Evolutionary conservation across 2,113 vertebrate species (phyloP), one percentile per base, ranked within the genome.

Genomic region (Panurus biarmicus): DNA sequence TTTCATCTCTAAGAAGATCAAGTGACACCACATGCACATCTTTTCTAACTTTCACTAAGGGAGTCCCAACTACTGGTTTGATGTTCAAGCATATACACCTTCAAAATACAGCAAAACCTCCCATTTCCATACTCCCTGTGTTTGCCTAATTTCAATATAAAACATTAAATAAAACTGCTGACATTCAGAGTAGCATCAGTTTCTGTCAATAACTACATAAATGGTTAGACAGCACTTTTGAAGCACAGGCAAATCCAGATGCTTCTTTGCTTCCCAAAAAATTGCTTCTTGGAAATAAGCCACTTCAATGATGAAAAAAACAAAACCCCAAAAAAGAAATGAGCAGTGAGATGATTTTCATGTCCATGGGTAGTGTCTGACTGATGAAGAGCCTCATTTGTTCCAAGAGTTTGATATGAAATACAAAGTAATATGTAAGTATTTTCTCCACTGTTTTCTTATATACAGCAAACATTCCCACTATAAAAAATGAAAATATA

Each of bases 321-420:
- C 19, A 40, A 35, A n/a, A 26, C 2, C 8, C 5, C 3, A 4
- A 35, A 35, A 72, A 61, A 64, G 31, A 54, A 73, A 71, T 18
- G 45, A 94, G 69, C 18, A 36, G 47, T 54, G 95, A 95, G 56
- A 85, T 75, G 69, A 93, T 87, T 93, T 45, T 80, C 84, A 94
- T 40, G 56, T 81, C 92, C 75, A 92, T 36, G 12, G 45, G 83
- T 45, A 96, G 42, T 36, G 24, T 57, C 51, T 87, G 48, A 86
- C 42, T 94, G 78, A 95, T 45, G 69, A 75, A 88, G 15, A 88
- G 40, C 58, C 67, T 9, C n/a, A n/a, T n/a, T n/a, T n/a, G n/a
- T n/a, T n/a, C n/a, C n/a, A n/a, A n/a, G n/a, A n/a, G n/a, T n/a
- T n/a, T n/a, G n/a, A 67, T 69, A 87, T 66, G 31, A 92, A 94